Evolutionary conservation across 2,797 vertebrate species (phyloP), one percentile per base, ranked within the genome.

Genomic region (Microctenopoma steveboyesi): DNA sequence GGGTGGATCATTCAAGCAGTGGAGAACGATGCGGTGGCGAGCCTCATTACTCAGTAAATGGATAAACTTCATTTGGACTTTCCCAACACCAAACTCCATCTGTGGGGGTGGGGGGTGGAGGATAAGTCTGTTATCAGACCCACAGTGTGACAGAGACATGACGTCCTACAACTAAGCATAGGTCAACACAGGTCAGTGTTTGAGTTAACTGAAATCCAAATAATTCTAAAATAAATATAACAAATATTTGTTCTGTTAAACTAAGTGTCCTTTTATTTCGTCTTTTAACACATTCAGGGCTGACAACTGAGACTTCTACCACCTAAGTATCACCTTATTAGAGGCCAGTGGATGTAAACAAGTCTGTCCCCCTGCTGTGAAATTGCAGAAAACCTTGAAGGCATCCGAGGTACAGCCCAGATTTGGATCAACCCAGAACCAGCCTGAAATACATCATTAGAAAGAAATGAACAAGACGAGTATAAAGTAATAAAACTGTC

Each of bases 21-120:
- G 96, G 72, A 98, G 75, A 7, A 95, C 95, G 89, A 99, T 92
- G 81, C 87, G 91, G 47, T 99, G 98, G 64, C 91, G 94, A 76
- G 96, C 97, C 88, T 96, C 95, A 14, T 92, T 91, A 88, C 97
- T 99, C 91, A 98, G 89, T 70, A 99, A 92, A 86, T 99, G 98
- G 85, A 99, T 95, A 84, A 99, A 99, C 89, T 98, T 99, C 97
- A 99, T 98, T 92, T 99, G 98, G 72, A 99, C 98, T 91, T 96
- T 96, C 62, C 95, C 95, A 28, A 96, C 73, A 53, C 91, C 95
- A 51, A 98, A 98, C 79, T 88, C 91, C 94, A 97, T 87, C 98
- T 99, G 86, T 74, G 61, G 65, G 28, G 5, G 30, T 33, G 30
- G 5, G 30, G 30, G 30, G 30, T 4, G 5, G 30, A 16, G 13